Base-by-base conservation (phyloP, 2,113 vertebrate species). In the Brevimyrus niger region DNA sequence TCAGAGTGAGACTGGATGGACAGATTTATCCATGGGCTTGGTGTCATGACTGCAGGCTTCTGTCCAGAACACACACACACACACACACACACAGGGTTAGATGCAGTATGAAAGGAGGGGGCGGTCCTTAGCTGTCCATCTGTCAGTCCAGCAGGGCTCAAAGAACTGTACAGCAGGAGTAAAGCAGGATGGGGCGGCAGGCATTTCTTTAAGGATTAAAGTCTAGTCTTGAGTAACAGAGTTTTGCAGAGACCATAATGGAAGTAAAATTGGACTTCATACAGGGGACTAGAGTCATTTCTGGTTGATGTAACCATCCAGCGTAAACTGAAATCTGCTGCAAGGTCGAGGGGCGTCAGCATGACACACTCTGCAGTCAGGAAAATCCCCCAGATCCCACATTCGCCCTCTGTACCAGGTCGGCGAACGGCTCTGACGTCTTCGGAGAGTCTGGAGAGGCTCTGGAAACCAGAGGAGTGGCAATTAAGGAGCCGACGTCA, bases 381-480 rank as follows among this genome's bases (percentile, higher is more conserved):
- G 31, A 42, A 42, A 1, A 80, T 19, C 35, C 73, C 73, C 31
- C 35, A 80, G 23, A 88, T 69, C 9, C 23, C 21, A 31, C 2
- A 76, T 46, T 27, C 4, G 96, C 97, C 97, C 98, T 98, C 92
- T 98, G 97, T 50, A 97, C 97, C 0, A 98, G 97, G 92, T 98
- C 97, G 85, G 97, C 96, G 91, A 98, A 98, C 80, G 98, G 96
- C 92, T 55, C 97, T 92, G 91, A 98, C 97, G 2, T 98, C 97
- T 93, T 97, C 97, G 89, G 96, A 97, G 94, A 98, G 96, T 92
- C 97, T 95, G 87, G 97, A 97, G 65, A 98, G 96, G 93, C 96
- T 97, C 97, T 98, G 93, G 47, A 51, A 86, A 27, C 19, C 23
- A 11, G 55, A 47, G 87, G 15, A 0, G 44, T 0, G 69, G n/a